Evolutionary conservation across 2,797 vertebrate species (phyloP), one percentile per base, ranked within the genome.

Genomic region (Spizella passerina): DNA sequence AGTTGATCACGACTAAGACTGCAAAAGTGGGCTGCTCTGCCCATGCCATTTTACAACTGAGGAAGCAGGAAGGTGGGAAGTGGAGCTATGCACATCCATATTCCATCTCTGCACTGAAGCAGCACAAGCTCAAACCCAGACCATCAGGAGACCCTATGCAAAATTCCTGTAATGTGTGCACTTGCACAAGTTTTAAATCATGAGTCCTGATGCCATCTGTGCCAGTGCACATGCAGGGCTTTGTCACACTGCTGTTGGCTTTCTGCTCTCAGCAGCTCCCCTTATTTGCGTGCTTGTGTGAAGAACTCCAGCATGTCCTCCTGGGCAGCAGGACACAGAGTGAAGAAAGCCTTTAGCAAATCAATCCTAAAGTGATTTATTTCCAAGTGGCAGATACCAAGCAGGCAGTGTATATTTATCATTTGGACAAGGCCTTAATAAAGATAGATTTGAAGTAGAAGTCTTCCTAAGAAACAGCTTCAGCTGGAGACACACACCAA

Each of bases 361-460:
- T 98, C 98, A 98, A 98, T 98, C 97, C 97, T 98, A 97, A 98
- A 98, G 97, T 98, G 97, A 98, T 98, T 98, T 97, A 98, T 98
- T 98, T 98, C 96, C 97, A 97, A 97, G 94, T 96, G 97, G 96
- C 97, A 98, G 97, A 97, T 96, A 97, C 94, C 96, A 97, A 97
- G 91, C 68, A 97, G 93, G 95, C 97, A 98, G 93, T 76, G 7
- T 95, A 91, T 97, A 98, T 98, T 98, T 98, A 98, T 98, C 98
- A 98, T 98, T 97, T 96, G 95, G 98, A 98, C 98, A 98, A 98
- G 97, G 93, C 96, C 97, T 98, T 98, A 98, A 98, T 98, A 98
- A 98, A 98, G 98, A 98, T 96, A 98, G 98, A 98, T 98, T 97
- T 18, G 12, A 95, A 96, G 96, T 95, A 61, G 76, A 95, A 96